These are phyloP conservation scores for Pangasianodon gigas DNA, from an alignment of 2,113 vertebrate species.

Conservation along the genomic window DNA sequence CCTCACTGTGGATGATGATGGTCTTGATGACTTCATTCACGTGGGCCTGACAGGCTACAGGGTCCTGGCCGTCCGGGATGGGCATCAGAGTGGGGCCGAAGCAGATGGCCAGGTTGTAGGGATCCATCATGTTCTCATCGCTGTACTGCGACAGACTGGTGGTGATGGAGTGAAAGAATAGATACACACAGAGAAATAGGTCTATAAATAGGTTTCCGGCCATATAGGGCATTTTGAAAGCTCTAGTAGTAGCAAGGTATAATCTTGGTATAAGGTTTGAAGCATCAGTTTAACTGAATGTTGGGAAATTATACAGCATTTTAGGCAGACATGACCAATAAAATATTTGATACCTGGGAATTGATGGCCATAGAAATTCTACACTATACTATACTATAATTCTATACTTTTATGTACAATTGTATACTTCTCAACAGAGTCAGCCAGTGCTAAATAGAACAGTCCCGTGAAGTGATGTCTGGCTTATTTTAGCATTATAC, in stretches of 20 bases:
- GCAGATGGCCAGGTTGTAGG: slow-evolving; percentile 98
- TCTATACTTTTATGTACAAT: background rate
- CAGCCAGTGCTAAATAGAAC: too few relatives aligned
- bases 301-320: background rate
- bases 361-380: background rate
- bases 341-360: background rate
- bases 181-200: slow-evolving; percentile 37
- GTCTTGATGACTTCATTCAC: slow-evolving; percentile 99
- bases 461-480: background rate
- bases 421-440: background rate
- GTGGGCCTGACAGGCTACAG: slow-evolving; percentile 94
- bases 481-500: background rate
- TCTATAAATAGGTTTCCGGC: background rate
- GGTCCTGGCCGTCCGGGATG: slow-evolving; percentile 95
- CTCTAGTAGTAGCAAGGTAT: background rate
- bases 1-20: slow-evolving; percentile 91
- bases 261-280: background rate
- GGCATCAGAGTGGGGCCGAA: slow-evolving; percentile 98
- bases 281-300: background rate
- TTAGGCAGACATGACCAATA: background rate
- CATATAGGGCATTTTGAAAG: background rate
- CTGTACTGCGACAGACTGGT: slow-evolving; percentile 94
- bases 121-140: slow-evolving; percentile 99
- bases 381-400: too few relatives aligned
- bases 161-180: background rate